Evolutionary conservation across 2,888 invertebrate genomes (phyloP), one percentile per base, ranked within the genome.

Genomic region (Lysandra bellargus): DNA sequence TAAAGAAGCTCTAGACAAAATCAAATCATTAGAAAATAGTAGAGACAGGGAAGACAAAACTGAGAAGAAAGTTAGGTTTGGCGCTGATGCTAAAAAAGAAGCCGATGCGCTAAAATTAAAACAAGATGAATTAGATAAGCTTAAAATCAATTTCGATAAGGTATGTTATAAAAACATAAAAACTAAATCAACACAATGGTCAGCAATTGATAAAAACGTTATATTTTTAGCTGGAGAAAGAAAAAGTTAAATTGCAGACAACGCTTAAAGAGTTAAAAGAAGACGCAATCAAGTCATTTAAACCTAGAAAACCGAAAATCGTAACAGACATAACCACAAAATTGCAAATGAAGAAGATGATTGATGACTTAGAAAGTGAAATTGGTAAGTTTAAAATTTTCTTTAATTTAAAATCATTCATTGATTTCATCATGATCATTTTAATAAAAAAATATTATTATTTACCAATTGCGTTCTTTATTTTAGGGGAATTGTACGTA

Each of bases 301-400:
- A 96, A 83, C 95, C 96, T 40, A 95, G 97, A 83, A 95, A 95
- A n/a, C 96, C 97, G 4, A 97, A 97, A 86, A 97, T 96, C 85
- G 95, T 96, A 9, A 96, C 96, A 7, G 97, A 97, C 85, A 90
- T 96, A 78, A 96, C 96, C 49, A 96, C 97, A 1, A 97, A 97
- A 90, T 87, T 96, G 77, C 96, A 97, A 89, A 91, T 98, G 85
- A 97, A 97, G 84, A 97, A 96, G 85, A 97, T 98, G 96, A 96
- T 98, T 2, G 97, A 97, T 80, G 98, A 98, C 83, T 93, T 98
- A 83, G 98, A 98, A 91, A 97, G 96, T 86, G 98, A 99, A 95
- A 97, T 98, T 83, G 96, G 97, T 96, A 91, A 88, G 80, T 77
- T 30, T 60, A 14, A 81, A 5, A 49, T 17, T 69, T 33, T 37